Base-by-base conservation (phyloP, 2,113 vertebrate species). In the Hippolais icterina region DNA sequence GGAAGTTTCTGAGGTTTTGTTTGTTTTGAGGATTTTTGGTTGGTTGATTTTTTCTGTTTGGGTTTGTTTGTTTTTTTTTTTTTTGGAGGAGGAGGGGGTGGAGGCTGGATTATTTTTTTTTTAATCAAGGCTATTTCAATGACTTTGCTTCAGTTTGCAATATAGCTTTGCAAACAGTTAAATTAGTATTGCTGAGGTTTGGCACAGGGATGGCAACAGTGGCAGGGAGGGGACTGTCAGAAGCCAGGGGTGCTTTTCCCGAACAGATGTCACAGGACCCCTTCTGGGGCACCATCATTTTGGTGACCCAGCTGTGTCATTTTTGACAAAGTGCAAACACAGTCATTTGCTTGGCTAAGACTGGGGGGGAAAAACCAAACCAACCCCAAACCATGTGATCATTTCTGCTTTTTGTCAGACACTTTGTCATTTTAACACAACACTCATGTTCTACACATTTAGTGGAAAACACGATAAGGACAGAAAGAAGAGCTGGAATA, bases 51-150 rank as follows among this genome's bases (percentile, higher is more conserved):
- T 50, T 70, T 22, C 6, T 21, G 4, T 44, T 60, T 78, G 12
- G 7, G 3, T 15, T 42, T 44, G 9, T 20, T 46, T 21, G 27
- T 44, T 37, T 60, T 21, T 37, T 37, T 60, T 22, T 17, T n/a
- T 46, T 56, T 46, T 8, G 4, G 12, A 15, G 23, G 1, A n/a
- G n/a, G n/a, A n/a, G 3, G 4, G 2, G 2, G 7, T 23, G 6
- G 33, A 39, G 5, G 15, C 2, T 54, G 16, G 13, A 64, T 75
- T 13, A 1, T 1, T 4, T 41, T 35, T 15, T 54, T 49, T 61
- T 39, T 2, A 72, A 25, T 52, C 0, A 0, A 65, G 28, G 13
- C n/a, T 70, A 24, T 44, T 66, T 87, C 18, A 50, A 1, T 41
- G 52, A 47, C 33, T 70, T 81, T 53, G 52, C 29, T 37, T 71